These are phyloP conservation scores for Zenarchopterus dispar DNA, from an alignment of 2,797 vertebrate species.

Conservation along the genomic window DNA sequence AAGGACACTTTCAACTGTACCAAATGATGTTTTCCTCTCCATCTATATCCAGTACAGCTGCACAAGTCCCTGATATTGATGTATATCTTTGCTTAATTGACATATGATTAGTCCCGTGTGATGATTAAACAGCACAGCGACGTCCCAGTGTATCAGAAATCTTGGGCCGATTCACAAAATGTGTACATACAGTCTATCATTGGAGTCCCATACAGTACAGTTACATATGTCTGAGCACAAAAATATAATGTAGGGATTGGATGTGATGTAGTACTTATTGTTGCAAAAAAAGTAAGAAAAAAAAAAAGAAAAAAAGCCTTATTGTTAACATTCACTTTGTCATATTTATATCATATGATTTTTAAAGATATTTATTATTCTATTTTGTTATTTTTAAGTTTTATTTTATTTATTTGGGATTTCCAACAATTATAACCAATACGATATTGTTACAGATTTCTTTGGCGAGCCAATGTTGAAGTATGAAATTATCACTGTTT, in stretches of 20 bases:
- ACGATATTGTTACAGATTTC: slow-evolving; percentile 78
- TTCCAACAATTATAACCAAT: slow-evolving; percentile 81
- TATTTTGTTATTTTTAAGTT: slow-evolving; percentile 79
- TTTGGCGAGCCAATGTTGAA: slow-evolving; percentile 81
- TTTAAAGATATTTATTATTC: slow-evolving; percentile 80
- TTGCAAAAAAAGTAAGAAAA: slow-evolving; percentile 50
- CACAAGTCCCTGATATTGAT: slow-evolving; percentile 58
- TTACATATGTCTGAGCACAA: slow-evolving; percentile 79
- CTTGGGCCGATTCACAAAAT: slow-evolving; percentile 46
- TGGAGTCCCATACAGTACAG: slow-evolving; percentile 72
- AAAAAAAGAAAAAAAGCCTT: slow-evolving; percentile 79
- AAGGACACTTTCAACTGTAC: slow-evolving; percentile 50
- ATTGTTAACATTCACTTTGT: slow-evolving; percentile 82
- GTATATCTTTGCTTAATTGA: slow-evolving; percentile 59
- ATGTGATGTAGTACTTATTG: slow-evolving; percentile 79
- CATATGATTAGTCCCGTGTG: slow-evolving; percentile 56
- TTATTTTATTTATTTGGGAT: slow-evolving; percentile 75
- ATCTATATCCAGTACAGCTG: slow-evolving; percentile 29
- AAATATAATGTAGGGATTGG: slow-evolving; percentile 73
- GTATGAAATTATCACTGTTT: slow-evolving; percentile 75
- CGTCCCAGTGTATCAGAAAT: slow-evolving; percentile 55
- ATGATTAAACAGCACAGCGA: slow-evolving; percentile 69
- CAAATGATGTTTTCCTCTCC: slow-evolving; percentile 30
- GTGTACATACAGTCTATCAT: slow-evolving; percentile 79
- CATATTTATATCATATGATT: slow-evolving; percentile 80